Evolutionary conservation across 2,113 vertebrate genomes (phyloP).

Genomic region (Onychostruthus taczanowskii): DNA sequence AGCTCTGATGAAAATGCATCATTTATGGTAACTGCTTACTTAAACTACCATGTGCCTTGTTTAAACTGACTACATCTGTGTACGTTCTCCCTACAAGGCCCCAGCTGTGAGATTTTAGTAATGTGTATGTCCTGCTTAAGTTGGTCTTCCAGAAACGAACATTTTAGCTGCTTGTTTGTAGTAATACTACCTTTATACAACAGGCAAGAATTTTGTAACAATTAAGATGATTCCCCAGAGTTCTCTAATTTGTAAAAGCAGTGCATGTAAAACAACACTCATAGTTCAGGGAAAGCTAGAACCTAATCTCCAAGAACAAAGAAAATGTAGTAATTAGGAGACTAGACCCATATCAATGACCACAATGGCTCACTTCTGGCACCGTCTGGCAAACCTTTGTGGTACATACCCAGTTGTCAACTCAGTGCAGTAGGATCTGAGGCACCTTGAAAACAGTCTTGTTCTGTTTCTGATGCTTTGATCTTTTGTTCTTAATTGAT

Average conservation of each 20-base stretch:
- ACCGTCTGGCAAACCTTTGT: not conserved
- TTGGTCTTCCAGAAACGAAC: not conserved
- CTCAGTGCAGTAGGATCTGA: not conserved
- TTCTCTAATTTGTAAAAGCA: not conserved
- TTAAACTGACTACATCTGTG: not conserved
- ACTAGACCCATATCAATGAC: not conserved
- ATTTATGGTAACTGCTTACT: constrained; percentile 37
- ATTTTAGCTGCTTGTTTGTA: not conserved
- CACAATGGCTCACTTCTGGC: not conserved
- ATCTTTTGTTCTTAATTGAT: not conserved
- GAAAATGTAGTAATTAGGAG: not conserved
- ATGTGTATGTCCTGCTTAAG: not conserved
- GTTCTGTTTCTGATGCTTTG: constrained; percentile 25
- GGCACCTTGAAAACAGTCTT: not conserved
- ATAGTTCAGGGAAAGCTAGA: not conserved
- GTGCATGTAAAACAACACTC: not conserved
- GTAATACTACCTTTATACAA: not conserved
- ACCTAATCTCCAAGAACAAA: not conserved
- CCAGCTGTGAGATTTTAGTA: not conserved
- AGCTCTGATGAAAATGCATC: not conserved
- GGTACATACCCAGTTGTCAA: not conserved
- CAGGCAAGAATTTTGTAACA: not conserved
- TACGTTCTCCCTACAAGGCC: not conserved
- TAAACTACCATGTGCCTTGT: not conserved
- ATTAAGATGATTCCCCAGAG: not conserved